Evolutionary conservation across 2,888 invertebrate species (phyloP), one percentile per base, ranked within the genome.

Genomic region (Ctena decussata): DNA sequence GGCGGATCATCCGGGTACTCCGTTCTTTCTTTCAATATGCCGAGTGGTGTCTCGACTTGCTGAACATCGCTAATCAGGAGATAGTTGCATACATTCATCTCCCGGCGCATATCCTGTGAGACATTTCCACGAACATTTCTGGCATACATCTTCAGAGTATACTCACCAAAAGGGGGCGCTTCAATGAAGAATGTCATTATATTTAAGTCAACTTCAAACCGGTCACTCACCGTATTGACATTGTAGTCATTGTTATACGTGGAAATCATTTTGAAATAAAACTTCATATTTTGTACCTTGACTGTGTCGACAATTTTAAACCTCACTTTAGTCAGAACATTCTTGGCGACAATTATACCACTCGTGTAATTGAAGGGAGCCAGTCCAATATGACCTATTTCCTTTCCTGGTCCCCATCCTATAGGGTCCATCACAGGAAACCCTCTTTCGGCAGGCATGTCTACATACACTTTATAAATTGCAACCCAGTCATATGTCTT

Each of bases 381-480:
- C 11, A 93, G 71, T 18, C 91, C 90, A 30, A 92, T 75, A 30
- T 89, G 84, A 8, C 76, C 65, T 0, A 89, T 81, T 41, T 89
- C 86, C 21, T 81, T 80, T 1, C 92, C 93, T 0, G 94, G 94
- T 0, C 95, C 95, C 95, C 95, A 95, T 0, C 95, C 95, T 21
- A 92, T 92, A 0, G 92, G 92, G 8, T 93, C 94, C 77, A 87
- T 88, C 75, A 92, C 92, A 0, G 95, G 95, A 76, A 93, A 92
- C 1, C 93, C 93, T 49, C 86, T 86, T 15, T 87, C 88, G 8
- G 90, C 86, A n/a, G 88, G 85, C n/a, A 86, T 84, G 32, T 89
- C 89, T 24, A 90, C 91, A 11, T 85, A 41, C 11, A 91, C 87
- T 84, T 93, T 93, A 75, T 93, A 93, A 32, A 93, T 82, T 6